A percentile compares a stretch with the other conserved stretches of the same genome.
These are phyloP conservation scores for Molossus alvarezi DNA, from an alignment of 2,797 vertebrate genomes.

Conservation along the genomic window DNA sequence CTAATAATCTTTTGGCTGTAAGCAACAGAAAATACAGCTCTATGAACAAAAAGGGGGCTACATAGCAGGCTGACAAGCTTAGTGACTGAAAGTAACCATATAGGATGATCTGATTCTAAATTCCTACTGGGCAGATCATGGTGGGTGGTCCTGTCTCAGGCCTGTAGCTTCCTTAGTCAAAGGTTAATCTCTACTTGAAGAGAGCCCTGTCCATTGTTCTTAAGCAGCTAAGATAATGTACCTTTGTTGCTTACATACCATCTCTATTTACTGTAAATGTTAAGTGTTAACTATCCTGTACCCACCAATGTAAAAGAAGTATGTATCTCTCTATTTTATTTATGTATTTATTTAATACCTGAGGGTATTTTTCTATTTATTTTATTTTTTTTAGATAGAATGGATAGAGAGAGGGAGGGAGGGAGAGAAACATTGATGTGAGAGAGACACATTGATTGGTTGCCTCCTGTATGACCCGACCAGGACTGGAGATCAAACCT, in stretches of 20 bases:
- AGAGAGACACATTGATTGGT: too few relatives aligned
- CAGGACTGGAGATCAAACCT: too few relatives aligned
- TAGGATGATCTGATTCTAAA: not conserved
- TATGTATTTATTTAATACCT: too few relatives aligned
- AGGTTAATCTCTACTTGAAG: not conserved
- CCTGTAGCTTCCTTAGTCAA: not conserved
- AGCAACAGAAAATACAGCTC: not conserved
- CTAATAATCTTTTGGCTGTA: constrained; percentile 36
- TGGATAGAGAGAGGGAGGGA: too few relatives aligned
- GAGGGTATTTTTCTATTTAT: too few relatives aligned
- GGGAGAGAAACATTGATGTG: too few relatives aligned
- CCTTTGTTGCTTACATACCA: not conserved
- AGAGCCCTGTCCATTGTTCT: not conserved
- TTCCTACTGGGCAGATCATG: not conserved
- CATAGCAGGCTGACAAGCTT: not conserved
- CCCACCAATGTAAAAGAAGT: not conserved
- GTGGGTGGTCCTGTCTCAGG: not conserved
- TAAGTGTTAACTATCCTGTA: not conserved
- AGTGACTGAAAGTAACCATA: not conserved
- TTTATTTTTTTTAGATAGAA: too few relatives aligned
- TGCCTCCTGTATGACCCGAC: too few relatives aligned
- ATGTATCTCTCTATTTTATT: not conserved
- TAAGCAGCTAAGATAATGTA: not conserved
- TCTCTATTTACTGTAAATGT: not conserved
- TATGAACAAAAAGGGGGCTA: not conserved